Conservation (phyloP, 2,888 invertebrate species). For the Petrophora chlorosata region DNA sequence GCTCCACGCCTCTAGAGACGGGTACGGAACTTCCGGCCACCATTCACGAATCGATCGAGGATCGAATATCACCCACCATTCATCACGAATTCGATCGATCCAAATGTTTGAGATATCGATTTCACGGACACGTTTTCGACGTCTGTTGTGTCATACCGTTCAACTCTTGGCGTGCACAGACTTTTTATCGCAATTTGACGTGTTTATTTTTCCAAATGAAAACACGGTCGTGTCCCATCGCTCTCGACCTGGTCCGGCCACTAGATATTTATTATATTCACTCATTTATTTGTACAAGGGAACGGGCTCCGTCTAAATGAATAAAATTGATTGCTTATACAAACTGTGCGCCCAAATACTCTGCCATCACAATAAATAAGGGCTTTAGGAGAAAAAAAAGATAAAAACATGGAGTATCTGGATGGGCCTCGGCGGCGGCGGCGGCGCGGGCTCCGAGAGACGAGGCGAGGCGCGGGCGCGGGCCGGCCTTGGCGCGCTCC, state of each 20-base stretch:
- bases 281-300: slow-evolving; percentile 76
- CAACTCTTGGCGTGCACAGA: slow-evolving; percentile 23
- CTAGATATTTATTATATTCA: slow-evolving; percentile 46
- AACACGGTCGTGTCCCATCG: slow-evolving; percentile 16
- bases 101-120: slow-evolving; percentile 74
- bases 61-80: slow-evolving; percentile 70
- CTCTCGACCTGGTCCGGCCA: slow-evolving; percentile 4
- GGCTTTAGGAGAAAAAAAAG: slow-evolving; percentile 70
- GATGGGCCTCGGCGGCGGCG: slow-evolving; percentile 54
- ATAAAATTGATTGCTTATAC: slow-evolving; percentile 84
- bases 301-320: slow-evolving; percentile 80
- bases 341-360: slow-evolving; percentile 83
- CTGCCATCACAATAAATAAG: slow-evolving; percentile 81
- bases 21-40: slow-evolving; percentile 64
- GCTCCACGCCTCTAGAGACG: slow-evolving; percentile 26
- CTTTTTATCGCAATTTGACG: slow-evolving; percentile 30
- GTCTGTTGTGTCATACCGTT: slow-evolving; percentile 52
- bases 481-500: slow-evolving; percentile 75
- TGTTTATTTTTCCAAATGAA: slow-evolving; percentile 26
- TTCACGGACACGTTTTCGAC: slow-evolving; percentile 61
- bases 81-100: slow-evolving; percentile 76
- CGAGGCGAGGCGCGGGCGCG: slow-evolving; percentile 58
- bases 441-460: slow-evolving; percentile 45
- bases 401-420: slow-evolving; percentile 55
- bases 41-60: slow-evolving; percentile 74